Conservation (phyloP, 2,113 vertebrate species). For the Potamarius usumacintae region DNA sequence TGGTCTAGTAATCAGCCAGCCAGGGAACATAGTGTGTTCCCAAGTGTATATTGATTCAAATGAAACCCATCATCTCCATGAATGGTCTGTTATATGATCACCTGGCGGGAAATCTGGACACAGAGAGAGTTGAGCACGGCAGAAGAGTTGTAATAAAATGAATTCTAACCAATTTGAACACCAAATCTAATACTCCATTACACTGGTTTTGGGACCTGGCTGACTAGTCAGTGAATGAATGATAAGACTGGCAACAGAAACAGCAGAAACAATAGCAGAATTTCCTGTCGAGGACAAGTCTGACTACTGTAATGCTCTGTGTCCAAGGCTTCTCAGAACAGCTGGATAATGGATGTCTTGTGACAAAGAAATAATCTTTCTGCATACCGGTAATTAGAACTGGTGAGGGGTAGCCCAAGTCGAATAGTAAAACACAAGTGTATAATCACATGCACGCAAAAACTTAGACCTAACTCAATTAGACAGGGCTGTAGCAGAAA, state of each 20-base stretch:
- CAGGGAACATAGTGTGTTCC: conserved; percentile 14
- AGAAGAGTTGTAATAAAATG: conserved; percentile 15
- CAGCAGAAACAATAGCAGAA: background rate
- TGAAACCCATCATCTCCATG: conserved; percentile 13
- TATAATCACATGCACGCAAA: background rate
- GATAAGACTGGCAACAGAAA: conserved; percentile 1
- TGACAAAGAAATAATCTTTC: conserved; percentile 24
- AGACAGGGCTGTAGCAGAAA: background rate
- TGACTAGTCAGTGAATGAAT: conserved; percentile 16
- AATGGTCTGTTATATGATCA: conserved; percentile 19
- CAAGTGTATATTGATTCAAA: conserved; percentile 31
- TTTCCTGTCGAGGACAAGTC: background rate
- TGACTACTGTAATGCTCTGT: background rate
- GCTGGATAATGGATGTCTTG: conserved; percentile 6
- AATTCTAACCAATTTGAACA: conserved; percentile 27
- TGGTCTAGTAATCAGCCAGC: conserved; percentile 19
- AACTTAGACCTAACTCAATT: background rate
- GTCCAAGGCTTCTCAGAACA: background rate
- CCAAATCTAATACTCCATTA: conserved; percentile 17
- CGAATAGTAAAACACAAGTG: background rate
- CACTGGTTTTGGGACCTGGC: background rate
- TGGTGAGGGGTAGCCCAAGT: background rate
- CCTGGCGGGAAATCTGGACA: conserved; percentile 17
- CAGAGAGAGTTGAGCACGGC: conserved; percentile 4
- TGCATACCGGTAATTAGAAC: background rate